Conservation (phyloP, 2,113 vertebrate species). For the Galemys pyrenaicus region DNA sequence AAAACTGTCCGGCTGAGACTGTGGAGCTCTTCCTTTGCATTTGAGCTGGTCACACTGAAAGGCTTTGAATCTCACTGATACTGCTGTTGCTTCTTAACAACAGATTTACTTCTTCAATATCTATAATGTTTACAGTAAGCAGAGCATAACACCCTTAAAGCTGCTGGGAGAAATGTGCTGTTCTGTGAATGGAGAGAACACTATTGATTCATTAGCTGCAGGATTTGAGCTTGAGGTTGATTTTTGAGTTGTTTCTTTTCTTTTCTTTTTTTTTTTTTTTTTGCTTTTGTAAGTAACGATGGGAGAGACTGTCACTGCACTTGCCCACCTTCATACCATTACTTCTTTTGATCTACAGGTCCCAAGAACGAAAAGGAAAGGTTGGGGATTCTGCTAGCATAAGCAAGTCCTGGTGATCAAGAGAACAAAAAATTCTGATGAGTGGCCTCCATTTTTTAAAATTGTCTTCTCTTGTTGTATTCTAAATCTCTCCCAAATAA, state of each 20-base stretch:
- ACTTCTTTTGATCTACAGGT: neutral
- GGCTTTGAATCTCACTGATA: neutral
- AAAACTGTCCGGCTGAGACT: neutral
- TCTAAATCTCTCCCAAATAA: conserved; percentile 58
- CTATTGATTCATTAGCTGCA: neutral
- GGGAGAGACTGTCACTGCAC: neutral
- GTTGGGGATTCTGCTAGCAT: neutral
- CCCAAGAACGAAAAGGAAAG: neutral
- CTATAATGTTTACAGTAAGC: neutral
- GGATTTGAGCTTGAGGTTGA: neutral
- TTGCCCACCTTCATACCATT: neutral
- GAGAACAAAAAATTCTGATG: neutral
- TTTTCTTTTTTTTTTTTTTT: neutral
- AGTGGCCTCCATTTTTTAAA: conserved; percentile 1
- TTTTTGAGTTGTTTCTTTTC: neutral
- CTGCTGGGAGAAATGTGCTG: neutral
- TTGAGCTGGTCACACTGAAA: neutral
- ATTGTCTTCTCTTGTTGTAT: conserved; percentile 37
- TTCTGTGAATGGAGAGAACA: neutral
- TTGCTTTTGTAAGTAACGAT: neutral
- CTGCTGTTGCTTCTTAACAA: neutral
- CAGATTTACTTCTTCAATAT: neutral
- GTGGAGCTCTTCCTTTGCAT: neutral
- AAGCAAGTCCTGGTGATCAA: neutral
- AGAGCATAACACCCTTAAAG: neutral